Base-by-base conservation (phyloP, 2,888 invertebrate genomes). In the Drosophila anomelani region DNA sequence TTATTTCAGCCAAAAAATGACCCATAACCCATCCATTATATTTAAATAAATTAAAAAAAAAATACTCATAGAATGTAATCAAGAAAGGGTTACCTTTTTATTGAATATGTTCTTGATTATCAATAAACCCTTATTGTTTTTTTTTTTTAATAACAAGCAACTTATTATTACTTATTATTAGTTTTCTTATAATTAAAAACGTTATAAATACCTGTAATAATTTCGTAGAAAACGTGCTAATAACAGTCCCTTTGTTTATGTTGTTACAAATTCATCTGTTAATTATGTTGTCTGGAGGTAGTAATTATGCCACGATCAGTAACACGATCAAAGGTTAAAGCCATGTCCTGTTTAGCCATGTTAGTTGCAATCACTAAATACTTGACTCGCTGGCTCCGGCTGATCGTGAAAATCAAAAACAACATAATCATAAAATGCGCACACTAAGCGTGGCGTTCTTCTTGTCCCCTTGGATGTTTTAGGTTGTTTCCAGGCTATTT, bases 231-330 rank as follows among this genome's bases (percentile, higher is more conserved):
- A 34, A 15, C 23, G 8, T 44, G 36, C 8, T 8, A 26, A 29
- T 23, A 15, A 23, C 23, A 15, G 17, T 3, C 20, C 43, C 3
- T 20, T 20, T 20, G 29, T 26, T 15, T 57, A 20, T 34, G 34
- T 34, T 20, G 55, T 39, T 34, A 39, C 56, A 72, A 77, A 91
- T 85, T 91, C 90, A 90, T 88, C 90, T 91, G 90, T 91, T 91
- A 91, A 91, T 91, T 91, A 91, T 90, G 89, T 91, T 91, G 84
- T 83, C 79, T 53, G 51, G 75, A 80, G 80, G 75, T 72, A 75
- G 85, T 84, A 87, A 84, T 89, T 89, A 84, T 84, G 84, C 84
- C 84, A 84, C 84, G 84, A 84, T 84, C 84, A 84, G 88, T 85
- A 77, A 89, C 88, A 88, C 85, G 86, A 85, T 89, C 88, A 85